phyloP scores from a whole-genome alignment of 2,797 vertebrate species.

The Petrocephalus schoutedeni region DNA sequence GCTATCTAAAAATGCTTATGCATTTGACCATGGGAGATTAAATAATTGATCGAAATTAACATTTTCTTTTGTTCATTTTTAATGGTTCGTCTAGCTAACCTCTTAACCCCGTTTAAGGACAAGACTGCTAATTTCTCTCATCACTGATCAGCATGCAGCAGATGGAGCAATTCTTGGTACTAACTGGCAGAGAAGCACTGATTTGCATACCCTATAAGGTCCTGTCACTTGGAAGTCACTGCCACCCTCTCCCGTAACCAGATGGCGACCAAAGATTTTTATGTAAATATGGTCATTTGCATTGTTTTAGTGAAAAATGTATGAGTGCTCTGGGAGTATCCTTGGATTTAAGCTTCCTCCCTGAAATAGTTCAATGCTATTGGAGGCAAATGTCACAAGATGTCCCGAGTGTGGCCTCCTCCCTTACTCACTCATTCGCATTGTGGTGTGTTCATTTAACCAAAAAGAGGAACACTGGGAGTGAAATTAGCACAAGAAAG shows the following conservation, averaged over 20 bases:
- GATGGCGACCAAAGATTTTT: neutral
- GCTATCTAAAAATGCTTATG: neutral
- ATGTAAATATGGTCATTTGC: neutral
- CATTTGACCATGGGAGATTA: neutral
- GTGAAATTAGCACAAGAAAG: neutral
- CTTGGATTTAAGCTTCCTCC: neutral
- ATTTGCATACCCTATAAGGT: conserved; percentile 1
- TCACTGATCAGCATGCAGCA: neutral
- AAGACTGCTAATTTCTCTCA: neutral
- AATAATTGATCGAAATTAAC: neutral
- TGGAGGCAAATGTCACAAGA: neutral
- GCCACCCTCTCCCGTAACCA: neutral
- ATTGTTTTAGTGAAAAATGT: neutral
- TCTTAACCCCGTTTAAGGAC: neutral
- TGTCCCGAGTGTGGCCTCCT: neutral
- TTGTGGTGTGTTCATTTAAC: neutral
- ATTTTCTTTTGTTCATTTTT: neutral
- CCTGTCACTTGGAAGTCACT: neutral
- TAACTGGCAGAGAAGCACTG: neutral
- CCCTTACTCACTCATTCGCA: neutral
- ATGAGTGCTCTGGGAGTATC: neutral
- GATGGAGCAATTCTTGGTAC: neutral
- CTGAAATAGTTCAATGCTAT: neutral
- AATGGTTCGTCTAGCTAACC: neutral
- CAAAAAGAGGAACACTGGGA: neutral